phyloP scores from a whole-genome alignment of 1,140 invertebrate genomes.

The Mactra quadrangularis region DNA sequence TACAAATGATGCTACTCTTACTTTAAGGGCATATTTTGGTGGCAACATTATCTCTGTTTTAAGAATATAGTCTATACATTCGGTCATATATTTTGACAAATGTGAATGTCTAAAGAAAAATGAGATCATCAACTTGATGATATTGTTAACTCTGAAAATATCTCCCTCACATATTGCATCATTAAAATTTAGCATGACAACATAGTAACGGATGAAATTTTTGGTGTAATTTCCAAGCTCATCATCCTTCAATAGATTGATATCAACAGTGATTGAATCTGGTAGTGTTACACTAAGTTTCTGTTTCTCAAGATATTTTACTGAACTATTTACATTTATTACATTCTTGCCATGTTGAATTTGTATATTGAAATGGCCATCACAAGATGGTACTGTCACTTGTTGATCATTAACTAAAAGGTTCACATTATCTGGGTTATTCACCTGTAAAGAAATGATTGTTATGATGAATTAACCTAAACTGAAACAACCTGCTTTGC shows the following conservation, averaged over 20 bases:
- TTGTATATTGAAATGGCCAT: no score
- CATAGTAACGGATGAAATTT: slow-evolving; percentile 4
- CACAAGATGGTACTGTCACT: no score
- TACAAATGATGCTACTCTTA: slow-evolving; percentile 58
- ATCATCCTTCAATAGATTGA: background rate
- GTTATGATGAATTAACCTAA: no score
- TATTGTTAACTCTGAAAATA: slow-evolving; percentile 42
- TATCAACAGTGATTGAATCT: background rate
- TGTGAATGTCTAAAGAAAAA: slow-evolving; percentile 61
- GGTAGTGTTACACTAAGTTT: background rate
- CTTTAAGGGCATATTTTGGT: slow-evolving; percentile 37
- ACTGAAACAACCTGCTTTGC: no score
- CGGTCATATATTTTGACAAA: slow-evolving; percentile 59
- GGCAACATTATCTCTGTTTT: slow-evolving; percentile 58
- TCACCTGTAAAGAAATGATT: no score
- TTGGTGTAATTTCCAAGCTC: no score
- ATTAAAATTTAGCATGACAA: slow-evolving; percentile 13
- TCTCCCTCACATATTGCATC: slow-evolving; percentile 61
- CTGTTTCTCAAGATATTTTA: slow-evolving; percentile 3
- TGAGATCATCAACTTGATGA: slow-evolving; percentile 57
- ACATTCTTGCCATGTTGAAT: no score
- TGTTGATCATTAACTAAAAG: no score
- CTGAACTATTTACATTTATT: no score
- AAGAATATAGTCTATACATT: slow-evolving; percentile 66
- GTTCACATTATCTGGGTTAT: no score